Percentiles rank a stretch among this genome's conserved stretches.
phyloP scores from a whole-genome alignment of 2,113 vertebrate genomes.

The Lanius collurio region DNA sequence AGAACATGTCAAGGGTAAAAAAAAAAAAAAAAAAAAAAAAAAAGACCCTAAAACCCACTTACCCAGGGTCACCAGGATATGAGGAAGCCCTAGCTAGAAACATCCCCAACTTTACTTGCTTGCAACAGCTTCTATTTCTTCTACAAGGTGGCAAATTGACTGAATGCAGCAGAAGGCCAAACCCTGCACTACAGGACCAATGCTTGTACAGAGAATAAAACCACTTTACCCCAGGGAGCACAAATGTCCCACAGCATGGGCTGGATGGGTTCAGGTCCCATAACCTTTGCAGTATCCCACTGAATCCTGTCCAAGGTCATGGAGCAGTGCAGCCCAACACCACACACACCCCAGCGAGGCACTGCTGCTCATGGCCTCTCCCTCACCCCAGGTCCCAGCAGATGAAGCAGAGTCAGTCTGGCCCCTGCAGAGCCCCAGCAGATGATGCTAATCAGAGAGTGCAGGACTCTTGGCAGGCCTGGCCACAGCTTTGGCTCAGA shows the following conservation, averaged over 20 bases:
- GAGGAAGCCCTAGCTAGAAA: not conserved
- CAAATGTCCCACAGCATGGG: not conserved
- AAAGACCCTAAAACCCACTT: not conserved
- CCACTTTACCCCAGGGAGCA: rapidly evolving
- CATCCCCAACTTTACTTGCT: not conserved
- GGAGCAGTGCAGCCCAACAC: not conserved
- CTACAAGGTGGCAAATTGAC: not conserved
- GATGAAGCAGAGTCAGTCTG: not conserved
- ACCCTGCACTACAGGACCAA: not conserved
- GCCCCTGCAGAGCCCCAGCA: not conserved
- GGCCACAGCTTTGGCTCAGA: not conserved
- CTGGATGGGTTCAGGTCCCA: not conserved
- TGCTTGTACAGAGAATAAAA: not conserved
- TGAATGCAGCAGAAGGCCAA: not conserved
- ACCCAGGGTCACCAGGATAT: not conserved
- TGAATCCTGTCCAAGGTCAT: rapidly evolving
- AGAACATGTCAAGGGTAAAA: not conserved
- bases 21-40: not conserved
- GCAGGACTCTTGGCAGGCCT: not conserved
- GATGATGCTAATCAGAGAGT: not conserved
- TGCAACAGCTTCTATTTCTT: not conserved
- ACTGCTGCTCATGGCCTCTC: not conserved
- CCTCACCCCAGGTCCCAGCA: not conserved
- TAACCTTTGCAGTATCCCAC: not conserved
- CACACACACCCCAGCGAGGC: rapidly evolving